Conservation (phyloP, 2,797 vertebrate species). For the Hozukius guyotensis region DNA sequence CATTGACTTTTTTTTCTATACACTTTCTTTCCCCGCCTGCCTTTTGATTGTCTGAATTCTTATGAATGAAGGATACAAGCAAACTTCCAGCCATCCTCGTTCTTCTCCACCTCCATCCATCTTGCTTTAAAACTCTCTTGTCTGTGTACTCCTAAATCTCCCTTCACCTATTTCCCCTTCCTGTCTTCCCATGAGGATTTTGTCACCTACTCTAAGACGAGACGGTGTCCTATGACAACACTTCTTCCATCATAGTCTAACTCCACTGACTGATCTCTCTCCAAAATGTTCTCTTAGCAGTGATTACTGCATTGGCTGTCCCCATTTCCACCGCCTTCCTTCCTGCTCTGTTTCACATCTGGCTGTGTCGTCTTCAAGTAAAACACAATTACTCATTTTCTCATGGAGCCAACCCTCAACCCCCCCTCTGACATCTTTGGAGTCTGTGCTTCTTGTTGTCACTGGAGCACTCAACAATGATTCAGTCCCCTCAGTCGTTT, state of each 20-base stretch:
- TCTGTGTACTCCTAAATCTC: constrained; percentile 5
- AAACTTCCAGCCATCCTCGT: neutral
- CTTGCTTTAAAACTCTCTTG: neutral
- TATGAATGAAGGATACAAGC: neutral
- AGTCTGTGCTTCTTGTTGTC: neutral
- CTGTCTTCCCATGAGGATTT: neutral
- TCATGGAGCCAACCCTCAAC: constrained; percentile 4
- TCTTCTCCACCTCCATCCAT: neutral
- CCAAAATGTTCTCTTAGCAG: neutral
- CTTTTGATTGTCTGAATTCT: neutral
- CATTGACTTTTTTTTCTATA: no score
- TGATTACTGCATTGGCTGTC: neutral
- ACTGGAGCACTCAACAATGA: neutral
- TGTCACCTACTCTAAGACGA: neutral
- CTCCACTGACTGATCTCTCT: constrained; percentile 9
- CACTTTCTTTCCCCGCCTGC: neutral
- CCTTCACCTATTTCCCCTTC: constrained; percentile 9
- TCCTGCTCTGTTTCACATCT: constrained; percentile 61
- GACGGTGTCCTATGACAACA: neutral
- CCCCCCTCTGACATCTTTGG: neutral
- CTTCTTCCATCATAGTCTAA: constrained; percentile 28
- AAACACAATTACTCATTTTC: constrained; percentile 47
- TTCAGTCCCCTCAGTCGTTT: neutral
- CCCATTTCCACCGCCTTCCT: constrained; percentile 13
- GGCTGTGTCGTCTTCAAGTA: neutral